Evolutionary conservation across 2,113 vertebrate genomes (phyloP), one percentile per base, ranked within the genome.

Genomic region (Nibea albiflora): DNA sequence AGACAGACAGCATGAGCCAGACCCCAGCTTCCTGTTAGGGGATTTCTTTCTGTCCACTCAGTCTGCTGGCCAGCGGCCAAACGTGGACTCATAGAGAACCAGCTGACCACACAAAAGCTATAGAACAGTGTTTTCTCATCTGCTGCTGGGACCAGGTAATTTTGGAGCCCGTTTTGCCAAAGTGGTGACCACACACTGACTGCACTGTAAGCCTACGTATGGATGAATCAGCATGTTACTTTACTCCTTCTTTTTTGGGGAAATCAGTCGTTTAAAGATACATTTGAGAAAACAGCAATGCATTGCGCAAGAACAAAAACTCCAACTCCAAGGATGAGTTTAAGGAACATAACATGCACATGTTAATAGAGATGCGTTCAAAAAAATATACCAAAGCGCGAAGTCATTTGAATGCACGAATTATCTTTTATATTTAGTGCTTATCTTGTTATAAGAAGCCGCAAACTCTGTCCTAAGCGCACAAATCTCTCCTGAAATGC

Each of bases 21-120:
- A 87, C 73, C 52, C 44, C 22, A 31, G 53, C 88, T 90, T 91
- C 85, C 89, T 89, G 73, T 84, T 53, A 49, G 54, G 46, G 73
- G 47, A 53, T 57, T 69, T 68, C 60, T 49, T 22, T 67, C 22
- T 78, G 74, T 79, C 50, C 49, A 57, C 22, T 72, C 57, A 64
- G 63, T 66, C 63, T 67, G 42, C 11, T 80, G 72, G 62, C 73
- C 9, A 67, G 54, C 62, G 78, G 76, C 83, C 85, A 89, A 47
- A 35, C 39, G 49, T 84, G 77, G 63, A 81, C 76, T 80, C 73
- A 85, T 3, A 80, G 12, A 76, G 35, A 70, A 68, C 42, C 64
- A 78, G 66, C 85, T 83, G 78, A 83, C 46, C 8, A 54, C 20
- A 63, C 10, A 65, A 72, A 61, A 50, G 20, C 24, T 9, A 3